These are phyloP conservation scores for Clarias platycephalus DNA, from an alignment of 2,797 vertebrate genomes.

Conservation along the genomic window DNA sequence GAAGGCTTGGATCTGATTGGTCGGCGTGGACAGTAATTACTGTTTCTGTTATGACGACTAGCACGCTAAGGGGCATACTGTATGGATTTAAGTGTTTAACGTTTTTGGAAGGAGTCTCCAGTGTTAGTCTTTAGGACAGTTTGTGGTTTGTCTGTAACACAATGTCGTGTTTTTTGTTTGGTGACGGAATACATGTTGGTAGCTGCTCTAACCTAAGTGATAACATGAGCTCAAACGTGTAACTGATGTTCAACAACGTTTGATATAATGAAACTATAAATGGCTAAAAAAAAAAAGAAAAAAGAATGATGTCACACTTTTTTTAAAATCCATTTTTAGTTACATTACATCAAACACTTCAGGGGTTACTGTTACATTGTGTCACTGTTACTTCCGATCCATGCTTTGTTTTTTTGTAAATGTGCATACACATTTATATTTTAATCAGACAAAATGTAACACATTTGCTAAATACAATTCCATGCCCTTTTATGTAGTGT, in stretches of 20 bases:
- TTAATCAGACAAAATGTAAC: no score
- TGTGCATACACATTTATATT: no score
- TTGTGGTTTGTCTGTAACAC: not conserved
- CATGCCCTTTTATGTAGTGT: no score
- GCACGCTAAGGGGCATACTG: not conserved
- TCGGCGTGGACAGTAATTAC: not conserved
- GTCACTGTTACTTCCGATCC: rapidly evolving
- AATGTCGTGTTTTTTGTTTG: not conserved
- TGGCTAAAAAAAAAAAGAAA: no score
- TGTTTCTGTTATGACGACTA: not conserved
- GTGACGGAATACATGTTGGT: not conserved
- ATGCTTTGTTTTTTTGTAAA: no score
- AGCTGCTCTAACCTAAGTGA: not conserved
- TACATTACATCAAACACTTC: not conserved
- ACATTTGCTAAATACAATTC: no score
- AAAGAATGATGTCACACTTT: not conserved
- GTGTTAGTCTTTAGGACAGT: not conserved
- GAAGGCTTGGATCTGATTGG: not conserved
- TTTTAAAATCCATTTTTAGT: no score
- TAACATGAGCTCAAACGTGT: not conserved
- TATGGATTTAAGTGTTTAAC: not conserved
- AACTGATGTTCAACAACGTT: not conserved
- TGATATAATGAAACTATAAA: not conserved
- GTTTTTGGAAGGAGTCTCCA: not conserved
- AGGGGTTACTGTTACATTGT: no score